Percentiles rank a stretch among this genome's conserved stretches.
phyloP scores from a whole-genome alignment of 37 sponge, comb jelly and placozoan genomes.

The Agelas oroides region DNA sequence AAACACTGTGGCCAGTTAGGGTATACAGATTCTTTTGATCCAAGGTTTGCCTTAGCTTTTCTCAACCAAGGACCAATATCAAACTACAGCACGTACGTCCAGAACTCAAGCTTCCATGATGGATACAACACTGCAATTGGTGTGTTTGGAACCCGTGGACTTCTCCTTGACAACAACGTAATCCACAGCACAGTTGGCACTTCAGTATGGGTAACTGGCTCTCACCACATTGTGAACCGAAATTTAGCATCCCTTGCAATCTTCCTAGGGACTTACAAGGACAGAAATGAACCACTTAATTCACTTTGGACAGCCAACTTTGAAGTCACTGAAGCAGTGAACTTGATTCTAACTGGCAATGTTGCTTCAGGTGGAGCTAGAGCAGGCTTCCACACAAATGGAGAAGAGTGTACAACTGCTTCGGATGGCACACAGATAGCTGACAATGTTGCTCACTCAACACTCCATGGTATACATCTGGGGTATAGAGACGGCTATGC shows the following conservation, averaged over 20 bases:
- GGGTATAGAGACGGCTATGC: slow-evolving; percentile 75
- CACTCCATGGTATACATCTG: slow-evolving; percentile 81
- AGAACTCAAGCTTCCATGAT: slow-evolving; percentile 76
- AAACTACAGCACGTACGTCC: slow-evolving; percentile 52
- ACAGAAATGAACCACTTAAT: slow-evolving; percentile 44
- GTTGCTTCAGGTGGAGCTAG: slow-evolving; percentile 80
- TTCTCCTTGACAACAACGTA: slow-evolving; percentile 76
- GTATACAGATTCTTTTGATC: slow-evolving; percentile 78
- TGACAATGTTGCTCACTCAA: slow-evolving; percentile 83
- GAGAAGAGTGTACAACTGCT: slow-evolving; percentile 68
- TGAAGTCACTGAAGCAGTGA: slow-evolving; percentile 46
- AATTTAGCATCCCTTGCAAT: slow-evolving; percentile 74
- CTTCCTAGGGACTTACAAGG: slow-evolving; percentile 74
- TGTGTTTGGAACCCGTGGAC: slow-evolving; percentile 51
- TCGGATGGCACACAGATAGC: slow-evolving; percentile 14
- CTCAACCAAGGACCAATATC: slow-evolving; percentile 54
- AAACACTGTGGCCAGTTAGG: slow-evolving; percentile 87
- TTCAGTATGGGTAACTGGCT: slow-evolving; percentile 70
- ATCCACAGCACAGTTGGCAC: slow-evolving; percentile 85
- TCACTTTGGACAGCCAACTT: slow-evolving; percentile 73
- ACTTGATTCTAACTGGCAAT: slow-evolving; percentile 63
- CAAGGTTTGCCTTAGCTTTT: slow-evolving; percentile 84
- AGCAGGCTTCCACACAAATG: slow-evolving; percentile 84
- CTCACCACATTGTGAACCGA: slow-evolving; percentile 25
- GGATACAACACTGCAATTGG: slow-evolving; percentile 89